These are phyloP conservation scores for Prenolepis imparis DNA, from an alignment of 2,888 invertebrate species.

Conservation along the genomic window DNA sequence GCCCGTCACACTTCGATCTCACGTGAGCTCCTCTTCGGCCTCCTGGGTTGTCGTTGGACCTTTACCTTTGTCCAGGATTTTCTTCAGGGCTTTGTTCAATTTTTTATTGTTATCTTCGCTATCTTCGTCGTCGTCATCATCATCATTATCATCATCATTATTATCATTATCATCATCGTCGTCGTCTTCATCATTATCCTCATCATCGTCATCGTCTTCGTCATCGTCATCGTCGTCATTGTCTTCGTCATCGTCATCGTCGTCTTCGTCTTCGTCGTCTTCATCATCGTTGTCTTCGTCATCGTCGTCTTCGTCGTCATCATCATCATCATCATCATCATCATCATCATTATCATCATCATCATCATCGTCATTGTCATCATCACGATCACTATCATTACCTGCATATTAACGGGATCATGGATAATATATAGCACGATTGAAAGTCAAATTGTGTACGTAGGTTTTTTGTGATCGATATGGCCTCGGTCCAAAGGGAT, in stretches of 20 bases:
- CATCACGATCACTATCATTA: slow-evolving; percentile 81
- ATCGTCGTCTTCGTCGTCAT: slow-evolving; percentile 87
- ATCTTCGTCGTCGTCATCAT: slow-evolving; percentile 78
- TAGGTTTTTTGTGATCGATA: slow-evolving; percentile 78
- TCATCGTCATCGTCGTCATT: slow-evolving; percentile 83
- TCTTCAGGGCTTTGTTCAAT: slow-evolving; percentile 74
- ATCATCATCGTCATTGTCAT: slow-evolving; percentile 86
- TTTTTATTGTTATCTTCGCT: slow-evolving; percentile 78
- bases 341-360: slow-evolving; percentile 87
- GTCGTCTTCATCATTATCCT: slow-evolving; percentile 86
- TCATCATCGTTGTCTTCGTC: slow-evolving; percentile 87
- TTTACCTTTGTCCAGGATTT: slow-evolving; percentile 83
- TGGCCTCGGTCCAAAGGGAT: slow-evolving; percentile 70
- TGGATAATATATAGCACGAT: slow-evolving; percentile 74
- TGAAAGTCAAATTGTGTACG: slow-evolving; percentile 69
- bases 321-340: slow-evolving; percentile 86
- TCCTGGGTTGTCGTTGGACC: slow-evolving; percentile 80
- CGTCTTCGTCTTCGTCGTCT: slow-evolving; percentile 82
- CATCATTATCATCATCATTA: slow-evolving; percentile 80
- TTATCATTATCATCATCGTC: slow-evolving; percentile 85
- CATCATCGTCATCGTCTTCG: slow-evolving; percentile 84
- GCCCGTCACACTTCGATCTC: slow-evolving; percentile 80
- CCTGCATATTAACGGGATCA: slow-evolving; percentile 83
- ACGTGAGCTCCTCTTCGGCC: slow-evolving; percentile 81
- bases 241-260: slow-evolving; percentile 85